These are phyloP conservation scores for Gastrophryne carolinensis DNA, from an alignment of 2,797 vertebrate species.

Conservation along the genomic window DNA sequence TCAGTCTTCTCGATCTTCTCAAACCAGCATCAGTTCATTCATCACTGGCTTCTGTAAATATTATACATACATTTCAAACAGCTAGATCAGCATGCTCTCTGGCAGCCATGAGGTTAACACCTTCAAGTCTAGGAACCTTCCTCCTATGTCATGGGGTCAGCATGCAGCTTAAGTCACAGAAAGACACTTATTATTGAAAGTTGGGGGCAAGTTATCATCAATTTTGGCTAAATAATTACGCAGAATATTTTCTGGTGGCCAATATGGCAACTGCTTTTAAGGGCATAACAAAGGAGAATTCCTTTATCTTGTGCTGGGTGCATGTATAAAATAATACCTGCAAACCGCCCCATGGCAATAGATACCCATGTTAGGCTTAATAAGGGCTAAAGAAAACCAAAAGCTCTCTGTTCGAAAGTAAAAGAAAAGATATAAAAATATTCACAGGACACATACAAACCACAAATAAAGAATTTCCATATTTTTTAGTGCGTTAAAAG, in stretches of 20 bases:
- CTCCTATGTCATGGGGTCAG: constrained; percentile 3
- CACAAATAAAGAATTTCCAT: too few relatives aligned
- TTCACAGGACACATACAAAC: too few relatives aligned
- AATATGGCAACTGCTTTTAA: neutral
- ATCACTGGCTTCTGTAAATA: constrained; percentile 46
- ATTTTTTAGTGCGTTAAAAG: too few relatives aligned
- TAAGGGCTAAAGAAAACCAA: too few relatives aligned
- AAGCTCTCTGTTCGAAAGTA: too few relatives aligned
- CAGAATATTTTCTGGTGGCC: neutral
- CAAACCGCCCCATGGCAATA: too few relatives aligned
- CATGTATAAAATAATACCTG: too few relatives aligned
- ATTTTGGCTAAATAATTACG: neutral
- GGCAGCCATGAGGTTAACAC: constrained; percentile 27
- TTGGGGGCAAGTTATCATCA: neutral
- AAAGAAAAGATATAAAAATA: too few relatives aligned
- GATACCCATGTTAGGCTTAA: too few relatives aligned
- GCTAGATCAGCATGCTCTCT: neutral
- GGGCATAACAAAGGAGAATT: too few relatives aligned
- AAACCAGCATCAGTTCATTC: constrained; percentile 26
- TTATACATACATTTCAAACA: constrained; percentile 47
- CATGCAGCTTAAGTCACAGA: neutral
- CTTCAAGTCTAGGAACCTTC: constrained; percentile 9
- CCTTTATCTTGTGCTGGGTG: too few relatives aligned
- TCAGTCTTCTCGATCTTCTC: neutral
- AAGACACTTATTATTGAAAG: neutral